phyloP scores from a whole-genome alignment of 1,140 invertebrate species.

The Mizuhopecten yessoensis region DNA sequence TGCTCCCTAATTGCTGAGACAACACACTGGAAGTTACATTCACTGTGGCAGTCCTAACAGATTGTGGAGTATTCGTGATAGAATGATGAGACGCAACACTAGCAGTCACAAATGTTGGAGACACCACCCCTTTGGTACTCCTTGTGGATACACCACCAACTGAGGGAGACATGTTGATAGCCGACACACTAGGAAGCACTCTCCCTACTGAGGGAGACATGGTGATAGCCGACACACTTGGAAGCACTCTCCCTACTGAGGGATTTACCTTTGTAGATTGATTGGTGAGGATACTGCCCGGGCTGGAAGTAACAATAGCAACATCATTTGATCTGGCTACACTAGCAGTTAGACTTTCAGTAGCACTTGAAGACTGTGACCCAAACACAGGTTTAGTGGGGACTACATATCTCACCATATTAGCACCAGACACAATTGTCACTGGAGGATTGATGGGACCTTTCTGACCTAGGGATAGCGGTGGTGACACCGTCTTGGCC shows the following conservation, averaged over 20 bases:
- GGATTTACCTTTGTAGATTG: background rate
- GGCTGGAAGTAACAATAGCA: background rate
- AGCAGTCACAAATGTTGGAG: background rate
- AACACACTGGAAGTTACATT: background rate
- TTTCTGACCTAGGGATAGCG: background rate
- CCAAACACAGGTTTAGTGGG: background rate
- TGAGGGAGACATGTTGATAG: background rate
- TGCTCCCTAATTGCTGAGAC: too few relatives aligned
- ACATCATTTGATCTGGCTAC: background rate
- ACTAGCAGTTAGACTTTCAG: background rate
- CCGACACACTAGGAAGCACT: background rate
- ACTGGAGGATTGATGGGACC: background rate
- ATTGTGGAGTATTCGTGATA: background rate
- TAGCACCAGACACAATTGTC: background rate
- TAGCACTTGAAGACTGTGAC: background rate
- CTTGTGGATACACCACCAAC: background rate
- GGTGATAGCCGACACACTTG: background rate
- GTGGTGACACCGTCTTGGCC: background rate
- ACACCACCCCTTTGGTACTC: background rate
- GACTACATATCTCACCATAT: background rate
- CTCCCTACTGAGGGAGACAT: background rate
- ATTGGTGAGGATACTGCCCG: constrained; percentile 4
- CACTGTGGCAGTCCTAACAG: background rate
- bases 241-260: background rate
- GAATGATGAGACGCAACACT: background rate